phyloP scores from a whole-genome alignment of 1,140 invertebrate species.

The Apis dorsata region DNA sequence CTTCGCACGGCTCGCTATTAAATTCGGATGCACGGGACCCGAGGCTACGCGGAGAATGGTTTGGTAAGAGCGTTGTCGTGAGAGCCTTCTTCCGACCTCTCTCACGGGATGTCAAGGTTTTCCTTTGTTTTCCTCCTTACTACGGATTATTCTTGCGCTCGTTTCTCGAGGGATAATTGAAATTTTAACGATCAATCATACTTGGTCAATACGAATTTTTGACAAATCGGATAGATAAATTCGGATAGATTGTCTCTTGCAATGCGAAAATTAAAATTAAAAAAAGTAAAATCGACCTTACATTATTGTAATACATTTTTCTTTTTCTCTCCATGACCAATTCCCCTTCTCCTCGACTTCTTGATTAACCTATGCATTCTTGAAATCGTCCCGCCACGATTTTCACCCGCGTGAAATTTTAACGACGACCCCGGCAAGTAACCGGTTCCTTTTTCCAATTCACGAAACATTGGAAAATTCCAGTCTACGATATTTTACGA shows the following conservation, averaged over 20 bases:
- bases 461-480: constrained; percentile 3
- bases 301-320: not conserved
- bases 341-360: constrained; percentile 19
- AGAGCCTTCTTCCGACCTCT: not conserved
- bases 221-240: too few relatives aligned
- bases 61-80: not conserved
- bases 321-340: too few relatives aligned
- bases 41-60: constrained; percentile 18
- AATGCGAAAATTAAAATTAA: too few relatives aligned
- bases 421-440: too few relatives aligned
- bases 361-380: constrained; percentile 71
- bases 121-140: not conserved
- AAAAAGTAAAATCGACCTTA: not conserved
- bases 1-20: constrained; percentile 53
- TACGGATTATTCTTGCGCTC: not conserved
- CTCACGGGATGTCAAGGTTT: not conserved
- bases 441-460: constrained; percentile 16
- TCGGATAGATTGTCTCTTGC: too few relatives aligned
- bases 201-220: too few relatives aligned
- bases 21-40: constrained; percentile 56
- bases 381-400: constrained; percentile 61
- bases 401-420: constrained; percentile 29
- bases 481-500: not conserved
- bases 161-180: not conserved
- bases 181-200: not conserved